Evolutionary conservation across 2,888 invertebrate genomes (phyloP), one percentile per base, ranked within the genome.

Genomic region (Zygothrica quintamaculata): DNA sequence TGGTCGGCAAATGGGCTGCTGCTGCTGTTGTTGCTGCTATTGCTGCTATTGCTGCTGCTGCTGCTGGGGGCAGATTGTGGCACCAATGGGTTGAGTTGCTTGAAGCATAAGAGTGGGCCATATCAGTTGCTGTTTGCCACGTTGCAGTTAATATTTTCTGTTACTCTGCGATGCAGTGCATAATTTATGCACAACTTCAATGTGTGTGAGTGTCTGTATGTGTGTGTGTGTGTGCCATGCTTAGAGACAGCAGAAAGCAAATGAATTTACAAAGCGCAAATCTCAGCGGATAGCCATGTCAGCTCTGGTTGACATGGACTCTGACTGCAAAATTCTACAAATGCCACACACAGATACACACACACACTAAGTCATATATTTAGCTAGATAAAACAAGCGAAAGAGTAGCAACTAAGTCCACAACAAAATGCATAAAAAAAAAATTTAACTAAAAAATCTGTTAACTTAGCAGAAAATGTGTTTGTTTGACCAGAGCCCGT

Each of bases 101-200:
- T 26, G 3, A n/a, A 18, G 11, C 13, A 36, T 16, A 46, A n/a
- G 58, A 25, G 9, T 31, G 56, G 29, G 36, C 15, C 11, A 39
- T 29, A 18, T 50, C 44, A 33, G 53, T 31, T 42, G 51, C 48
- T 52, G 48, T 25, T 26, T 72, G 74, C 72, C 76, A 77, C 68
- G 61, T 74, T 70, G 67, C 55, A 80, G 87, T 77, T 80, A 74
- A 85, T 82, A 81, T 81, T 84, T 80, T 77, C 75, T 71, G 70
- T 77, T 74, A 61, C 84, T 85, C 68, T 82, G 79, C 76, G 75
- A 70, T 77, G 67, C 59, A 75, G 58, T 82, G 86, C 75, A 87
- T 84, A 84, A 87, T 86, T 87, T 75, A 79, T 77, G 84, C 84
- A 73, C 56, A 62, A 56, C 65, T 57, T 58, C 58, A 44, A 50